These are phyloP conservation scores for Lutjanus campechanus DNA, from an alignment of 2,797 vertebrate genomes.

Conservation along the genomic window DNA sequence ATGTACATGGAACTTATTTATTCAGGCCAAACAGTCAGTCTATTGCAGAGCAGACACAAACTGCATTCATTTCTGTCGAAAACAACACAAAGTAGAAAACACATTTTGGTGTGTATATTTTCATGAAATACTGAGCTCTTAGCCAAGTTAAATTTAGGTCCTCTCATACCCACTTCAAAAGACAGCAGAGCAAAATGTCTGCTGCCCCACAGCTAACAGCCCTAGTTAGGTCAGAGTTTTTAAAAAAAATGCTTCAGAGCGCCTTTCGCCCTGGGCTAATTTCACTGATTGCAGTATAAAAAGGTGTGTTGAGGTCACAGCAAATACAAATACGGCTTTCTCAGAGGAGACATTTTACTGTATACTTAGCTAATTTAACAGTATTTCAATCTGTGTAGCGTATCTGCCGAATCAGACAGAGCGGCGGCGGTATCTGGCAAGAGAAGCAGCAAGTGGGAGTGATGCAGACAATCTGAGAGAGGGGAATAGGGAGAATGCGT, in stretches of 20 bases:
- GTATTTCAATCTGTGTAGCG: constrained; percentile 43
- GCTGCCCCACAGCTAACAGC: constrained; percentile 39
- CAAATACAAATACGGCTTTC: constrained; percentile 33
- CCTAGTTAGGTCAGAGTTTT: constrained; percentile 31
- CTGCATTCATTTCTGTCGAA: constrained; percentile 37
- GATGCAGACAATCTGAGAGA: constrained; percentile 40
- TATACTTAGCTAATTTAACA: constrained; percentile 47
- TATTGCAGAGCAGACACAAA: constrained; percentile 45
- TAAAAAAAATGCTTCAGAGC: constrained; percentile 31
- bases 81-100: constrained; percentile 59
- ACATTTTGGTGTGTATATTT: constrained; percentile 33
- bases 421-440: constrained; percentile 15
- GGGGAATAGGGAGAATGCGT: constrained; percentile 24
- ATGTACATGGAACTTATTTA: constrained; percentile 69
- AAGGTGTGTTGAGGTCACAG: constrained; percentile 38
- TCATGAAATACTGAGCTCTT: constrained; percentile 50
- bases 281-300: constrained; percentile 52
- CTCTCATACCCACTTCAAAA: constrained; percentile 57
- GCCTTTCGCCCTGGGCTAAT: constrained; percentile 42
- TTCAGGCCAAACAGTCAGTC: constrained; percentile 58
- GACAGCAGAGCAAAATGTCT: constrained; percentile 44
- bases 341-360: constrained; percentile 22
- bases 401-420: constrained; percentile 51
- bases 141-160: constrained; percentile 46
- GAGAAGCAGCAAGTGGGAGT: constrained; percentile 27